Evolutionary conservation across 2,797 vertebrate genomes (phyloP).

Genomic region (Clamator glandarius): DNA sequence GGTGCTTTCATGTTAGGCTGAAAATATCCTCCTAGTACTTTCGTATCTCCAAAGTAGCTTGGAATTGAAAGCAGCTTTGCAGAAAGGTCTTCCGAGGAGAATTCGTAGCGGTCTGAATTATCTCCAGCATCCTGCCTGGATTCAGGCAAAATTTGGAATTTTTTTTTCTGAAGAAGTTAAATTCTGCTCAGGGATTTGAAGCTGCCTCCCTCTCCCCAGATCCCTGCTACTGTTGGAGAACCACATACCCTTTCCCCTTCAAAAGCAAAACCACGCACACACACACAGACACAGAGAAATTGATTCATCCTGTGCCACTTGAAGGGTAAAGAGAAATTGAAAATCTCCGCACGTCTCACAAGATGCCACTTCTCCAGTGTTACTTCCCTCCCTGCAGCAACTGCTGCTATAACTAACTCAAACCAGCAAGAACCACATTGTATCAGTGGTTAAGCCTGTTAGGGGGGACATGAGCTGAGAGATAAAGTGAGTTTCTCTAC

Average conservation of each 20-base stretch:
- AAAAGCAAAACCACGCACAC: not conserved
- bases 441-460: not conserved
- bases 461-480: fast-evolving
- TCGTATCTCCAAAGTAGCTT: constrained; percentile 44
- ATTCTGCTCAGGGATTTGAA: not conserved
- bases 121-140: not conserved
- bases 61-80: constrained; percentile 51
- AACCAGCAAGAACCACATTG: not conserved
- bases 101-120: not conserved
- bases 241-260: not conserved
- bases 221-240: not conserved
- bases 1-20: constrained; percentile 36
- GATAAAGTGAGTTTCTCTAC: not conserved
- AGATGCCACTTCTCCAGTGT: not conserved
- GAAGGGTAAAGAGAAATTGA: not conserved
- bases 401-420: not conserved
- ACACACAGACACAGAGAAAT: too few relatives aligned
- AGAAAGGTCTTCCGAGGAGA: constrained; percentile 3
- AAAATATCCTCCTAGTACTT: constrained; percentile 38
- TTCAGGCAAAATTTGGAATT: not conserved
- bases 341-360: not conserved
- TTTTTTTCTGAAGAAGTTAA: not conserved
- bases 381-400: not conserved
- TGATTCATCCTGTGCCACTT: not conserved
- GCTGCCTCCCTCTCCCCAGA: not conserved